These are phyloP conservation scores for Mastacembelus armatus DNA, from an alignment of 2,797 vertebrate genomes.

Conservation along the genomic window DNA sequence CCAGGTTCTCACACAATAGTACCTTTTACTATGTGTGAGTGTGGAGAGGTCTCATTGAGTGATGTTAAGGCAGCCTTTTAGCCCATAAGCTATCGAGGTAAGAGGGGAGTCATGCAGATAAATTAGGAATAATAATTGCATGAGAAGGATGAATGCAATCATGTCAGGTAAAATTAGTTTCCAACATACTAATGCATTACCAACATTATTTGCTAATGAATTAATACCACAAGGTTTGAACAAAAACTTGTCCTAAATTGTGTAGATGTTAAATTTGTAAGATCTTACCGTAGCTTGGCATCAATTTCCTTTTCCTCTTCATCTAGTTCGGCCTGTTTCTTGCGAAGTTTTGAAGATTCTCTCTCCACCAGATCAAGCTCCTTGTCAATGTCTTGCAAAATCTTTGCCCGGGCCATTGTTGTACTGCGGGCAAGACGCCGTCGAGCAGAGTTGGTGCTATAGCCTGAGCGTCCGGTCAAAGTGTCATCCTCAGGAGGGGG, in stretches of 20 bases:
- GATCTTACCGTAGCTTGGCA: slow-evolving; percentile 89
- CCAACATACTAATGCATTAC: neutral
- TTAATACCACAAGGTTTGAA: slow-evolving; percentile 9
- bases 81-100: slow-evolving; percentile 79
- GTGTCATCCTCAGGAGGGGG: slow-evolving; percentile 94
- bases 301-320: slow-evolving; percentile 99
- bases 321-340: slow-evolving; percentile 98
- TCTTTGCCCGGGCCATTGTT: slow-evolving; percentile 98
- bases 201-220: slow-evolving; percentile 9
- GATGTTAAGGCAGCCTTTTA: slow-evolving; percentile 83
- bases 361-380: slow-evolving; percentile 97
- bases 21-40: slow-evolving; percentile 82
- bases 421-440: slow-evolving; percentile 95
- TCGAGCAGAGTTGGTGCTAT: slow-evolving; percentile 91
- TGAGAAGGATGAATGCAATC: slow-evolving; percentile 50
- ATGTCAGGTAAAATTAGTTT: slow-evolving; percentile 20
- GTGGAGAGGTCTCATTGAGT: slow-evolving; percentile 77
- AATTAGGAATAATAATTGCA: slow-evolving; percentile 59
- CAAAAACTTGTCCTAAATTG: slow-evolving; percentile 6
- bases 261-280: slow-evolving; percentile 9
- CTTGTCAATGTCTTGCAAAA: slow-evolving; percentile 98
- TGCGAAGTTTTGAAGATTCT: slow-evolving; percentile 98
- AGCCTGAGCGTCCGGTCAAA: slow-evolving; percentile 85
- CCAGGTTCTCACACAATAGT: slow-evolving; percentile 75
- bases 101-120: slow-evolving; percentile 76